Evolutionary conservation across 2,888 invertebrate genomes (phyloP).

Genomic region (Tethea ocularis): DNA sequence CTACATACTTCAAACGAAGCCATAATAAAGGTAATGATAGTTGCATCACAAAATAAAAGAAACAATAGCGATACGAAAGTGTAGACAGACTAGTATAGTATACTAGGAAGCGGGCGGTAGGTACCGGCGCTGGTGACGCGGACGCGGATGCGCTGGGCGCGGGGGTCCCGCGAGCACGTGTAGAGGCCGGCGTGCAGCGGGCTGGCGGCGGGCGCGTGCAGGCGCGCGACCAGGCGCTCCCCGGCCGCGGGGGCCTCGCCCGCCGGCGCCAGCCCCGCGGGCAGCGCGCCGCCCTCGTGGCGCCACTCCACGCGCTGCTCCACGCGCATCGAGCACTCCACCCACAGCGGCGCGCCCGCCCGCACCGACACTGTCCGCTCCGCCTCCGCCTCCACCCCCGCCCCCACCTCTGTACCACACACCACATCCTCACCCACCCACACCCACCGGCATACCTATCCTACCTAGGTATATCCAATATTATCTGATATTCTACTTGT

Average conservation of each 20-base stretch:
- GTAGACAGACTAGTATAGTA: conserved; percentile 26
- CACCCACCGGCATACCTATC: background rate
- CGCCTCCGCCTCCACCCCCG: conserved; percentile 31
- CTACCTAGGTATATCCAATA: too few species aligned
- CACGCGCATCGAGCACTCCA: conserved; percentile 68
- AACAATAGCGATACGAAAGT: background rate
- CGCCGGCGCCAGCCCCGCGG: conserved; percentile 53
- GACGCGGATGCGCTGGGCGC: conserved; percentile 10
- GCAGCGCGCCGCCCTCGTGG: conserved; percentile 54
- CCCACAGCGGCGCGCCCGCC: conserved; percentile 63
- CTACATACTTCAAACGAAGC: background rate
- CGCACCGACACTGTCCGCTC: conserved; percentile 51
- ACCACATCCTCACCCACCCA: conserved; percentile 7
- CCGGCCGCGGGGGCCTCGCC: conserved; percentile 44
- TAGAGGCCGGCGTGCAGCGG: conserved; percentile 59
- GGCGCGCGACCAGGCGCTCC: conserved; percentile 51
- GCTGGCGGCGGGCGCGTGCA: conserved; percentile 51
- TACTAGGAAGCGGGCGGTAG: conserved; percentile 28
- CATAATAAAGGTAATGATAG: background rate
- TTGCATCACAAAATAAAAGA: conserved; percentile 6
- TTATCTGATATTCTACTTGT: too few species aligned
- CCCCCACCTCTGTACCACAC: conserved; percentile 19
- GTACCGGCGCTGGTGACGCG: too few species aligned
- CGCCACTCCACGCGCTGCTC: conserved; percentile 56
- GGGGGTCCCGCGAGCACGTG: conserved; percentile 55